Evolutionary conservation across 2,888 invertebrate species (phyloP), one percentile per base, ranked within the genome.

Genomic region (Arenicola marina): DNA sequence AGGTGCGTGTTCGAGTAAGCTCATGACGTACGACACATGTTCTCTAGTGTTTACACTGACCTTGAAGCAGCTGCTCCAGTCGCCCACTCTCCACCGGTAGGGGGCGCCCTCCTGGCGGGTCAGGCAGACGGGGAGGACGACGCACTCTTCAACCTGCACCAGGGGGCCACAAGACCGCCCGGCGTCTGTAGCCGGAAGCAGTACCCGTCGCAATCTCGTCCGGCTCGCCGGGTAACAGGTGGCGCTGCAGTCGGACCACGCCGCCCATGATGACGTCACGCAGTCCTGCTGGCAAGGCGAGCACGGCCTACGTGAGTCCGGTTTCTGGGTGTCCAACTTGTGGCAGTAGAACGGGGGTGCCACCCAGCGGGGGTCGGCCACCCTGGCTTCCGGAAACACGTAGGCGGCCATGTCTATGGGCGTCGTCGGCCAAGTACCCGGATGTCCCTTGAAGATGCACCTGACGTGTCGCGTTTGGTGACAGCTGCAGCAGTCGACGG

Each of bases 221-320:
- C 61, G n/a, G n/a, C 28, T 21, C 21, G 51, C 56, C 1, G 61
- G 61, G 2, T 45, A 3, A 38, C 66, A 66, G n/a, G 48, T 59
- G 15, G 53, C 48, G 31, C 55, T 61, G 45, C 66, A 66, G 2
- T 34, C 43, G 3, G 66, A 64, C 66, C 66, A 66, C 11, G 26
- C 26, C 1, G 51, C 21, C 66, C 66, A 66, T 4, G 45, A 1
- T 15, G 38, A 38, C 24, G 64, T 43, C n/a, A 32, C 58, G 33
- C 66, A 66, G 56, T 64, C 61, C 55, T 61, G 54, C 24, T 62
- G 61, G 33, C 66, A 66, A 33, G 57, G 53, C 44, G 43, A 45
- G 53, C 65, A 65, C 51, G 38, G 51, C 58, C 62, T 44, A 29
- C 44, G 48, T 18, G n/a, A 33, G 43, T 32, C 31, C 24, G 65